Base-by-base conservation (phyloP, 2,888 invertebrate genomes). In the Portevinia maculata region DNA sequence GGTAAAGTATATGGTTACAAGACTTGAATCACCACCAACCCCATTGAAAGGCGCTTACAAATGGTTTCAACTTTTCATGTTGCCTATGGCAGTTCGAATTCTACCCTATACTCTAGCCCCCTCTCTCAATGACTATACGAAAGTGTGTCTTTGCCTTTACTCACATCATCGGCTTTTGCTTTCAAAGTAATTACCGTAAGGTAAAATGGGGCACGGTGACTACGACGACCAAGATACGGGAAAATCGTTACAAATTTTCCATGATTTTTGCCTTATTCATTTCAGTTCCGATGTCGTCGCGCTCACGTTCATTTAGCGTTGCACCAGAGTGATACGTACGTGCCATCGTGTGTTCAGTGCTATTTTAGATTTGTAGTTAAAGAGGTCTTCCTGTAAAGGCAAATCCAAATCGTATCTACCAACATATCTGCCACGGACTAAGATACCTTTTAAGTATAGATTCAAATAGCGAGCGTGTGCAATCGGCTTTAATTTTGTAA, bases 221-320 rank as follows among this genome's bases (percentile, higher is more conserved):
- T 9, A 44, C 17, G 19, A 17, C 44, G 2, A 24, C 24, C 3
- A 24, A 2, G 24, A 24, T 5, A 24, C 2, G 3, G 24, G 44
- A 76, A 83, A 71, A 76, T 70, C 70, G 76, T 59, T 59, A 60
- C 52, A 28, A 71, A 60, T 59, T 75, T 76, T 76, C 67, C 11
- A 64, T 44, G 64, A 75, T 70, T 81, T 62, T 59, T 64, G 52
- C 64, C 41, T 8, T 13, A 71, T 76, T 78, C 71, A 76, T 67
- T 83, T 71, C 53, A 83, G 83, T 78, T 71, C 28, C 39, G 71
- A 67, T 71, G 71, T 67, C 65, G 60, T 75, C 81, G 69, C 59
- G 75, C 28, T 74, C 79, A 74, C 50, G 79, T 79, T 69, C 74
- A 48, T 62, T 79, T 59, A 53, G 53, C 65, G 59, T 52, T 65